Evolutionary conservation across 2,888 invertebrate species (phyloP).

Genomic region (Dusona sp.): DNA sequence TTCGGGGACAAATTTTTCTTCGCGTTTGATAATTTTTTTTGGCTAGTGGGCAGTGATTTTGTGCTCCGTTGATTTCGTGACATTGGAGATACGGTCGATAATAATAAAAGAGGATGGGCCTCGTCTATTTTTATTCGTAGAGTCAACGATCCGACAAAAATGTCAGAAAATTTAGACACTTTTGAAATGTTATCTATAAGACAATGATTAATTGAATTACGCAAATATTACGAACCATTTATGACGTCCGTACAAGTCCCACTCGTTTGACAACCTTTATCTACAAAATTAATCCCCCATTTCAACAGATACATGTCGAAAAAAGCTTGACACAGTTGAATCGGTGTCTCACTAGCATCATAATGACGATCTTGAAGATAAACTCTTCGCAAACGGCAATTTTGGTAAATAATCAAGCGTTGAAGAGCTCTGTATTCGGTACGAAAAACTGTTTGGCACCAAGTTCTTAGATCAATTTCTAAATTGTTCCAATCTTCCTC

Average conservation of each 20-base stretch:
- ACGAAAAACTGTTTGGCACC: constrained; percentile 88
- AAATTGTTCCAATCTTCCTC: constrained; percentile 98
- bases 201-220: neutral
- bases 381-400: constrained; percentile 95
- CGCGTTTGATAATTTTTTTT: constrained; percentile 9
- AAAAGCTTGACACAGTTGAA: constrained; percentile 77
- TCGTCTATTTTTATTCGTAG: constrained; percentile 11
- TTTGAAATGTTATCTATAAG: neutral
- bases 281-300: constrained; percentile 77
- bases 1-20: neutral
- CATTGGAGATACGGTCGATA: neutral
- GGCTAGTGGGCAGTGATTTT: neutral
- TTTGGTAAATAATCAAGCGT: constrained; percentile 96
- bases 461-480: constrained; percentile 96
- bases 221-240: constrained; percentile 41
- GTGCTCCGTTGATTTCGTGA: neutral
- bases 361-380: constrained; percentile 90
- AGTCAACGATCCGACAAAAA: neutral
- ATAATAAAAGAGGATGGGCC: neutral
- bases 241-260: constrained; percentile 3
- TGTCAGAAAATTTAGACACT: neutral
- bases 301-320: constrained; percentile 80
- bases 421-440: constrained; percentile 95
- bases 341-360: constrained; percentile 74
- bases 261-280: constrained; percentile 77